phyloP scores from a whole-genome alignment of 2,888 invertebrate genomes.

The Ochlodes sylvanus region DNA sequence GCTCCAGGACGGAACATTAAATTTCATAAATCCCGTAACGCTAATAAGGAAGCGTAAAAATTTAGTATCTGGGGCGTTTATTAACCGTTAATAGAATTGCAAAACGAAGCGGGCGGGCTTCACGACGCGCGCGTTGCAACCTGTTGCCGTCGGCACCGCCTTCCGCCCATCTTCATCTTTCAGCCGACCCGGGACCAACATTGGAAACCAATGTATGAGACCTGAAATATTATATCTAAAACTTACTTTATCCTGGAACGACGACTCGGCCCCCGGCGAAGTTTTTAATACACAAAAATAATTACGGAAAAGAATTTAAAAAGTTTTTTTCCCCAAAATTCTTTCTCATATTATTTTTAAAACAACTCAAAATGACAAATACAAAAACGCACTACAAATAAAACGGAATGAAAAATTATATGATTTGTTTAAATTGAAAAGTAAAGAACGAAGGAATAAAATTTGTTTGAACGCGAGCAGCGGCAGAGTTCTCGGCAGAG shows the following conservation, averaged over 20 bases:
- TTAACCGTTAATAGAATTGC: constrained; percentile 75
- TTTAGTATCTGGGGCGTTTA: constrained; percentile 68
- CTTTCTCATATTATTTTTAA: constrained; percentile 48
- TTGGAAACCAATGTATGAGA: constrained; percentile 35
- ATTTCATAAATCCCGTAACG: constrained; percentile 63
- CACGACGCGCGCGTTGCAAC: constrained; percentile 66
- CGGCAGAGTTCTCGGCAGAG: constrained; percentile 69
- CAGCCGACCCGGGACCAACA: constrained; percentile 35
- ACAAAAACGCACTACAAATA: constrained; percentile 65
- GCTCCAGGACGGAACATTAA: constrained; percentile 57
- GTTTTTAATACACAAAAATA: constrained; percentile 67
- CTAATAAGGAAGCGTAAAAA: constrained; percentile 66
- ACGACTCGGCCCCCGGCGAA: constrained; percentile 40
- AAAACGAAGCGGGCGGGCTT: constrained; percentile 61
- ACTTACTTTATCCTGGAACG: constrained; percentile 40
- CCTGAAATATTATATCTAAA: constrained; percentile 38
- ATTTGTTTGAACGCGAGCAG: constrained; percentile 67
- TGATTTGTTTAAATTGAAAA: constrained; percentile 51
- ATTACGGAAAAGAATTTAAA: constrained; percentile 63
- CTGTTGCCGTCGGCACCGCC: constrained; percentile 83
- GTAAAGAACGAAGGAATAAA: constrained; percentile 64
- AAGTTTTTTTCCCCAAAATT: constrained; percentile 44
- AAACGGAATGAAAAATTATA: constrained; percentile 57
- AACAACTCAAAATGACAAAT: constrained; percentile 53
- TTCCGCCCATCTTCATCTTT: constrained; percentile 73